A percentile compares a stretch with the other conserved stretches of the same genome.
These are phyloP conservation scores for Polypterus bichir DNA, from an alignment of 2,113 vertebrate species.

Conservation along the genomic window DNA sequence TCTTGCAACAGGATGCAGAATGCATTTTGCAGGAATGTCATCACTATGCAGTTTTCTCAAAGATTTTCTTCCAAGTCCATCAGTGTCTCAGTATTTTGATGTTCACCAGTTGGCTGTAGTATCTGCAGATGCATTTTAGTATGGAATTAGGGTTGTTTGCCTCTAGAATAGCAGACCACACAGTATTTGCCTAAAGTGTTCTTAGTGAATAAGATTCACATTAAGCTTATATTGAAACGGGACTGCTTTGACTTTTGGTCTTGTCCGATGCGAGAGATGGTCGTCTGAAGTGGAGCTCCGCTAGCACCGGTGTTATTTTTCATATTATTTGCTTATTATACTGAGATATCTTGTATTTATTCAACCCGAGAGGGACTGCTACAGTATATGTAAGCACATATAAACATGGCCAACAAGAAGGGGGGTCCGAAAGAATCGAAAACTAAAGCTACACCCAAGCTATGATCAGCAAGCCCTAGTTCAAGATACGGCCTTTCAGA, in stretches of 20 bases:
- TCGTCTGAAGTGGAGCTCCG: too few relatives aligned
- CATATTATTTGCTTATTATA: too few relatives aligned
- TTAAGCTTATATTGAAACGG: constrained; percentile 9
- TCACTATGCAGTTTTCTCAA: constrained; percentile 1
- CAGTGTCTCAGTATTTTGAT: constrained; percentile 9
- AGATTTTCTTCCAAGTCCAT: constrained; percentile 1
- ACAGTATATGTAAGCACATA: too few relatives aligned
- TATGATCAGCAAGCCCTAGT: too few relatives aligned
- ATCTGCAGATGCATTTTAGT: constrained; percentile 8
- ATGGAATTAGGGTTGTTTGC: constrained; percentile 9
- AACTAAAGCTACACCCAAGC: too few relatives aligned
- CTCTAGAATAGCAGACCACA: constrained; percentile 1
- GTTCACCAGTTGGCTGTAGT: not conserved
- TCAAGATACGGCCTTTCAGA: too few relatives aligned
- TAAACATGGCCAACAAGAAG: too few relatives aligned
- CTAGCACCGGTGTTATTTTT: too few relatives aligned
- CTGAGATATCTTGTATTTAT: too few relatives aligned
- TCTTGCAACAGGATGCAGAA: not conserved
- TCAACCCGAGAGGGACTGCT: too few relatives aligned
- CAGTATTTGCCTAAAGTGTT: constrained; percentile 2
- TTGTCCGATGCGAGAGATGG: too few relatives aligned
- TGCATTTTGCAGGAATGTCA: constrained; percentile 5
- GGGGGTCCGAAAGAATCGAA: too few relatives aligned
- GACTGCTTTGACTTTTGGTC: constrained; percentile 10
- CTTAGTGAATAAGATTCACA: constrained; percentile 1